Base-by-base conservation (phyloP, 2,797 vertebrate genomes). In the Astyanax mexicanus region DNA sequence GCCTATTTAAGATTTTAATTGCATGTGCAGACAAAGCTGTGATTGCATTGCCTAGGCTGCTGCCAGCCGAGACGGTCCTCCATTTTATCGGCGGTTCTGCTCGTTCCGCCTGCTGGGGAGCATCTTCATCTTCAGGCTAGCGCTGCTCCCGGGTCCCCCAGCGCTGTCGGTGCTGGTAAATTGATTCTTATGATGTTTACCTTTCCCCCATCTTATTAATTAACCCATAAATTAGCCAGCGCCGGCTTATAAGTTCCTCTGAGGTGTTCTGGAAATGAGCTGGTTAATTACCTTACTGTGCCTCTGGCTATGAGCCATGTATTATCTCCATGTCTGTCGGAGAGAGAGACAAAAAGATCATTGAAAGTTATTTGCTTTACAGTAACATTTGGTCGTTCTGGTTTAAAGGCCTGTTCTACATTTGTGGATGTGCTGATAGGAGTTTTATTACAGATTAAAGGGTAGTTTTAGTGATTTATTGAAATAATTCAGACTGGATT, bases 281-380 rank as follows among this genome's bases (percentile, higher is more conserved):
- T 93, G 91, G 92, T 93, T 94, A 92, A 94, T 93, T 93, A 93
- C 92, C 91, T 90, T 89, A 92, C 91, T 89, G 90, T 89, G 90
- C 91, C 86, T 86, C 88, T 92, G 93, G 93, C 91, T 87, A 85
- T 74, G 77, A 89, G 92, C 92, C 91, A 91, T 78, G 42, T 75
- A 81, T 75, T 72, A 72, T 35, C 64, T 65, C 47, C 38, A 38
- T 27, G 35, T 75, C 8, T 54, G 51, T 15, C 9, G 9, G 27
- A 38, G 70, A 61, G 35, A 45, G n/a, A 27, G 17, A 12, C 61
- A 32, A 23, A 57, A 64, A 62, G 25, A 10, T 71, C 60, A 23
- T 60, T 72, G 40, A 72, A 64, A 72, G 69, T 32, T 32, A 32
- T 32, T 32, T 32, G 29, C 47, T 55, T 45, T 25, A 75, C 65